Evolutionary conservation across 2,797 vertebrate genomes (phyloP), one percentile per base, ranked within the genome.

Genomic region (Danio choprae): DNA sequence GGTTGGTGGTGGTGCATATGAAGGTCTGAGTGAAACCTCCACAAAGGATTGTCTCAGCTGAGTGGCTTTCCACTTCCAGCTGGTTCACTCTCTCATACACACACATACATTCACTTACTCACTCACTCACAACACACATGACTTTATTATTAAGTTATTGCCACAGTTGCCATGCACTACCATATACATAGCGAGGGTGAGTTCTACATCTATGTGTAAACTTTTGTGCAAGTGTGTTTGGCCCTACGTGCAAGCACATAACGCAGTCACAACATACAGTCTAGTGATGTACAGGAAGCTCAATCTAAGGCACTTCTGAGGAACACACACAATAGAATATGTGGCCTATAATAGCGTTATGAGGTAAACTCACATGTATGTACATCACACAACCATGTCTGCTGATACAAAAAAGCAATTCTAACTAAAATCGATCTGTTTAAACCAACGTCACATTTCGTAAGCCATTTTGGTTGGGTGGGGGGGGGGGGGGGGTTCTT

Each of bases 301-400:
- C 87, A 67, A 89, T 79, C 80, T 86, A 87, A 94, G 93, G 93
- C 93, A 93, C 92, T 93, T 85, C 78, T 80, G 60, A 83, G 67
- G 16, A 80, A 84, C 74, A 84, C 65, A 72, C 74, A 77, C 79
- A 80, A 64, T 46, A 76, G 80, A 48, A 59, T 48, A 43, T 62
- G 59, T 81, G 65, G 22, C 59, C 50, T 77, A 22, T 62, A 71
- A 40, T 62, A 74, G 76, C 82, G 79, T 43, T 77, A 65, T 75
- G 36, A 73, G 22, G 64, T 71, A 65, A 87, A 86, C 74, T 88
- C 86, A 89, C 81, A 87, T 87, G 64, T 81, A 73, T 82, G 78
- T 86, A 88, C 84, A 86, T 51, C 53, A 87, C 85, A 81, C 81
- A 88, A 83, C 85, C 67, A 82, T 79, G 62, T 48, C 36, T 65